Conservation (phyloP, 2,888 invertebrate genomes). For the Thelaira solivaga region DNA sequence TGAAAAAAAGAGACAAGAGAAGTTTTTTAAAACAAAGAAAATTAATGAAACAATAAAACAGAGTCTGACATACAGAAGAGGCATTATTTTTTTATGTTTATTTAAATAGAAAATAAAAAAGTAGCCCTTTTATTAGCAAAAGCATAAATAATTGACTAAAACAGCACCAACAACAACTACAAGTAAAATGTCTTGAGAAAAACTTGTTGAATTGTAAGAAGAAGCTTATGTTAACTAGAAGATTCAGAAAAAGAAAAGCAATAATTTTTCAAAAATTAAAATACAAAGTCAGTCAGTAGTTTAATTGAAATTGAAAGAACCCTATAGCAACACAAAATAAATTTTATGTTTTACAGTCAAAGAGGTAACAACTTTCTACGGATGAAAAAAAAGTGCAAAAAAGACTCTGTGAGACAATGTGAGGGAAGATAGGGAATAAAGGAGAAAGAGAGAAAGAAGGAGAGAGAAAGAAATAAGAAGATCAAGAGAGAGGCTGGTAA, state of each 20-base stretch:
- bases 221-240: not conserved
- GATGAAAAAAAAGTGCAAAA: too few relatives aligned
- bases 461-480: too few relatives aligned
- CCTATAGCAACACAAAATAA: too few relatives aligned
- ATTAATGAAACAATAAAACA: constrained; percentile 4
- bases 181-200: constrained; percentile 9
- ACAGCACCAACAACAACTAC: not conserved
- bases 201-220: constrained; percentile 17
- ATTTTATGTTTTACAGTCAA: too few relatives aligned
- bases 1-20: not conserved
- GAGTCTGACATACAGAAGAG: not conserved
- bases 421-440: too few relatives aligned
- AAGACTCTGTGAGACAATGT: too few relatives aligned
- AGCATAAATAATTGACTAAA: not conserved
- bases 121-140: constrained; percentile 23
- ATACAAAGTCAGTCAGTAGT: constrained; percentile 19
- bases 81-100: too few relatives aligned
- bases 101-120: not conserved
- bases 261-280: constrained; percentile 1
- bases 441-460: too few relatives aligned
- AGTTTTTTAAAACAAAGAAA: not conserved
- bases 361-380: too few relatives aligned
- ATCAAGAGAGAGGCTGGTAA: too few relatives aligned
- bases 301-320: not conserved
- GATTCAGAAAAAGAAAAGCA: not conserved